These are phyloP conservation scores for Murina feae DNA, from an alignment of 2,113 vertebrate genomes.

Conservation along the genomic window DNA sequence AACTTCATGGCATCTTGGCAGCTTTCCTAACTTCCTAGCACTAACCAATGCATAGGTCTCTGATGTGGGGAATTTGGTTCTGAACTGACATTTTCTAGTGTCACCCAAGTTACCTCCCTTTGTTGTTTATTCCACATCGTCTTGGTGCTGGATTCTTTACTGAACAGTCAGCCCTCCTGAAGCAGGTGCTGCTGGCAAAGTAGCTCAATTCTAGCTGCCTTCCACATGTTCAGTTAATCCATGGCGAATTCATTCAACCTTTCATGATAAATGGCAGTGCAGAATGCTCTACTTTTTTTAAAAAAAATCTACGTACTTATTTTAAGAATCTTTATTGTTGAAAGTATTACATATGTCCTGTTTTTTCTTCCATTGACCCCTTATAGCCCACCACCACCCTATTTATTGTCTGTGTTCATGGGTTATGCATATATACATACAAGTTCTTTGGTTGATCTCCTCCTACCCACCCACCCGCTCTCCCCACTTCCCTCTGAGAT, in stretches of 20 bases:
- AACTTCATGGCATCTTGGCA: not conserved
- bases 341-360: too few relatives aligned
- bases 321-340: too few relatives aligned
- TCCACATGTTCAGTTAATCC: not conserved
- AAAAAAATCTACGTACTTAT: too few relatives aligned
- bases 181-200: not conserved
- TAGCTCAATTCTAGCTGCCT: not conserved
- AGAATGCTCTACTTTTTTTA: not conserved
- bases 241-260: not conserved
- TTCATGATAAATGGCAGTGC: not conserved
- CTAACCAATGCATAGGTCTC: not conserved
- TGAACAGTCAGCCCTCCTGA: not conserved
- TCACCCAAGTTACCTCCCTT: not conserved
- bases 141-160: not conserved
- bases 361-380: too few relatives aligned
- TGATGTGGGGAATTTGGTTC: not conserved
- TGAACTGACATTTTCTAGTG: slow-evolving; percentile 7
- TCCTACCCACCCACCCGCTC: too few relatives aligned
- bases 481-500: too few relatives aligned
- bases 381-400: too few relatives aligned
- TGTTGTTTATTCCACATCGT: not conserved
- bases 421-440: too few relatives aligned
- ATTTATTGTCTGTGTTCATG: too few relatives aligned
- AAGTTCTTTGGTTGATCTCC: too few relatives aligned
- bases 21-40: not conserved